Percentiles rank a stretch among this genome's conserved stretches.
phyloP scores from a whole-genome alignment of 2,797 vertebrate genomes.

The Hirundo rustica region DNA sequence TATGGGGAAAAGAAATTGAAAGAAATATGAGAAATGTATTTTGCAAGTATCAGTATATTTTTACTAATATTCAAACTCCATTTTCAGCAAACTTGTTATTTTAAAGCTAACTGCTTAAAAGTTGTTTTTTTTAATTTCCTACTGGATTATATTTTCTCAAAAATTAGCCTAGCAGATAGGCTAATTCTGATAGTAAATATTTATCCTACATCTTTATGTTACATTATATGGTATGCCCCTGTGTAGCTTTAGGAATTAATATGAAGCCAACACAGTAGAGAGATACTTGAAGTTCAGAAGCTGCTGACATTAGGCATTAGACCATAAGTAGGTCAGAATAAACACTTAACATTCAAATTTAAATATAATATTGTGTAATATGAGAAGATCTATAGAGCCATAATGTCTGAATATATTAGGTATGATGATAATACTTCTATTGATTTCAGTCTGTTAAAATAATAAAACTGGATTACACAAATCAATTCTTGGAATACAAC shows the following conservation, averaged over 20 bases:
- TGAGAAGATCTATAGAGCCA: slow-evolving; percentile 57
- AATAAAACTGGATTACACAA: slow-evolving; percentile 63
- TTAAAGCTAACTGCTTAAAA: background rate
- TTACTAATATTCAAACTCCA: background rate
- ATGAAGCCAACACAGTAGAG: background rate
- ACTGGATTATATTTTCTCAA: background rate
- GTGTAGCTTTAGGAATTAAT: background rate
- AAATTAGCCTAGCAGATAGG: background rate
- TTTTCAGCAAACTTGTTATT: background rate
- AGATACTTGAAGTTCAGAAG: slow-evolving; percentile 22
- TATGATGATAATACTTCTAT: slow-evolving; percentile 57
- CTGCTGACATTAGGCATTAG: slow-evolving; percentile 48
- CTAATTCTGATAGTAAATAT: background rate
- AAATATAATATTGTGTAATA: slow-evolving; percentile 59
- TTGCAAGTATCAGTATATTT: background rate
- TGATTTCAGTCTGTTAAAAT: slow-evolving; percentile 58
- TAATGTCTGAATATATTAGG: slow-evolving; percentile 61
- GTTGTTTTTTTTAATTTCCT: background rate
- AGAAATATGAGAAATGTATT: background rate
- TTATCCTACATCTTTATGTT: background rate
- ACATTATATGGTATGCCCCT: background rate
- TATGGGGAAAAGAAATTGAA: background rate
- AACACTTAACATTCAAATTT: slow-evolving; percentile 58
- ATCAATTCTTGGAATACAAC: slow-evolving; percentile 54
- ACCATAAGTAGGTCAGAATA: slow-evolving; percentile 59